phyloP scores from a whole-genome alignment of 2,888 invertebrate genomes.

The Drosophila cognata region DNA sequence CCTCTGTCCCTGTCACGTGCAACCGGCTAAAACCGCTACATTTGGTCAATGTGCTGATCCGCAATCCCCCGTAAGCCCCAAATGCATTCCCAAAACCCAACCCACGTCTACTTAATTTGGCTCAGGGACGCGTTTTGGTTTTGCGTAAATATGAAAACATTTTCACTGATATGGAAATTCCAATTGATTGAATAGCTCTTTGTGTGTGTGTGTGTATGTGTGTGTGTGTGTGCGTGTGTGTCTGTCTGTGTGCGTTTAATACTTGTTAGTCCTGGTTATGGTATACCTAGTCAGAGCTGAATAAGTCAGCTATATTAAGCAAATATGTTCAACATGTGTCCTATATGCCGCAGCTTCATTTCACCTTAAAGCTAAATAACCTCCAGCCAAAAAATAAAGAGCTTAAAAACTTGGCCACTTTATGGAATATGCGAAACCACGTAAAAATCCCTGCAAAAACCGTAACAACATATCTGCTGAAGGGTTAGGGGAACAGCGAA shows the following conservation, averaged over 20 bases:
- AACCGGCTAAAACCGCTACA: conserved; percentile 35
- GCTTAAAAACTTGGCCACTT: conserved; percentile 59
- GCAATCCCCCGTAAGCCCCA: neutral
- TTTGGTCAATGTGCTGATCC: conserved; percentile 27
- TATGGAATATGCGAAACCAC: conserved; percentile 64
- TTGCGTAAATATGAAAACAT: conserved; percentile 74
- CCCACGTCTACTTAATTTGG: neutral
- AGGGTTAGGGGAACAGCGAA: neutral
- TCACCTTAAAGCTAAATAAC: conserved; percentile 69
- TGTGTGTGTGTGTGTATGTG: conserved; percentile 29
- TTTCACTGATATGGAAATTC: conserved; percentile 77
- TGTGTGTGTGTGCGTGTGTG: conserved; percentile 14
- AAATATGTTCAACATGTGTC: neutral
- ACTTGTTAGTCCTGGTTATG: conserved; percentile 4
- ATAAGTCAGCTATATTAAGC: conserved; percentile 1
- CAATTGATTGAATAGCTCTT: conserved; percentile 70
- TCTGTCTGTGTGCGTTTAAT: neutral
- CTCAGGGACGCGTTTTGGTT: conserved; percentile 20
- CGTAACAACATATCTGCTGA: conserved; percentile 34
- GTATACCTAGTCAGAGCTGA: conserved; percentile 15
- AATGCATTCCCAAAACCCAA: conserved; percentile 14
- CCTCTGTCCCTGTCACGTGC: conserved; percentile 13
- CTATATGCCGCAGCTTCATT: conserved; percentile 42
- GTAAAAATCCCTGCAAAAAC: conserved; percentile 50
- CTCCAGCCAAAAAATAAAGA: conserved; percentile 19